These are phyloP conservation scores for Menura novaehollandiae DNA, from an alignment of 2,113 vertebrate genomes.

Conservation along the genomic window DNA sequence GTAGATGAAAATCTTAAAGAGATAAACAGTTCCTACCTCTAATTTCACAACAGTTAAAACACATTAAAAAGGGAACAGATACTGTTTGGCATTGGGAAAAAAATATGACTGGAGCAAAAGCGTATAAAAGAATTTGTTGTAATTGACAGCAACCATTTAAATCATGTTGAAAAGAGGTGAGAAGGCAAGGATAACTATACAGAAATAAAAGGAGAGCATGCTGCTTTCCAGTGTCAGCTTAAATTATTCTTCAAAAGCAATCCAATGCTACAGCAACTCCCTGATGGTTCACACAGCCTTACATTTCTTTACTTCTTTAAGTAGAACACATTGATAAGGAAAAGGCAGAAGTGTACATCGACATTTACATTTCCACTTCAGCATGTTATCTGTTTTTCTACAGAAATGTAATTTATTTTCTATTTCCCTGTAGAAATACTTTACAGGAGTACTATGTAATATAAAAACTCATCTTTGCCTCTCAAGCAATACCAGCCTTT, in stretches of 20 bases:
- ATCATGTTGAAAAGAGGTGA: not conserved
- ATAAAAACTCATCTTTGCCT: not conserved
- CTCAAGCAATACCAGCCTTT: not conserved
- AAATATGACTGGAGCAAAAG: not conserved
- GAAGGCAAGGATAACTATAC: not conserved
- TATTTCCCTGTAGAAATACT: not conserved
- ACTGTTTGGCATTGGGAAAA: not conserved
- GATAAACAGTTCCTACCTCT: not conserved
- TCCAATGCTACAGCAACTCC: not conserved
- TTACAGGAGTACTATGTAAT: not conserved
- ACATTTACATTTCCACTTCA: not conserved
- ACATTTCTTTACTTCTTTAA: not conserved
- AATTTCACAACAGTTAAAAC: not conserved
- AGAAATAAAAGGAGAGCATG: not conserved
- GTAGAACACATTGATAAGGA: not conserved
- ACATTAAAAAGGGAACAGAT: not conserved
- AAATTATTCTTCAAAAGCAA: not conserved
- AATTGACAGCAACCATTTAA: not conserved
- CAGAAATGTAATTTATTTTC: not conserved
- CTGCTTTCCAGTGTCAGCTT: not conserved
- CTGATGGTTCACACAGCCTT: not conserved
- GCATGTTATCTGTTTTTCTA: not conserved
- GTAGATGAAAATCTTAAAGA: not conserved
- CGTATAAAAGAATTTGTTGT: not conserved
- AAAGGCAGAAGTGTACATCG: not conserved